Percentiles rank a stretch among this genome's conserved stretches.
phyloP scores from a whole-genome alignment of 2,888 invertebrate species.

The Neria commutata region DNA sequence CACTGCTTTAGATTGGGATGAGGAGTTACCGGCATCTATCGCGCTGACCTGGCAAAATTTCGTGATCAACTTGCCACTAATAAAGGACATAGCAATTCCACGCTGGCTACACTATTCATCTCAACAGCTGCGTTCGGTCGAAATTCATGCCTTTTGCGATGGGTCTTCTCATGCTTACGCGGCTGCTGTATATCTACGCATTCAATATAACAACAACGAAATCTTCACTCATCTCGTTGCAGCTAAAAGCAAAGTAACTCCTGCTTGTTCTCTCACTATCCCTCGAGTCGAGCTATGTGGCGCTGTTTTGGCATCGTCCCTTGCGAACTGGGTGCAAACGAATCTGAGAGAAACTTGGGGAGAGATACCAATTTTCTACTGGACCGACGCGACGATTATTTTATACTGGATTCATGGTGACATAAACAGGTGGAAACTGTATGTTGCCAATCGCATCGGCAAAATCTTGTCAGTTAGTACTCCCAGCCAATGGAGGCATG shows the following conservation, averaged over 20 bases:
- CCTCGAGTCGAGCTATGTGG: constrained; percentile 6
- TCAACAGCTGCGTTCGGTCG: background rate
- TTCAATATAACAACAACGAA: too few species aligned
- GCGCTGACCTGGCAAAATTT: background rate
- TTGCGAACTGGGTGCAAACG: background rate
- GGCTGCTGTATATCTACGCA: background rate
- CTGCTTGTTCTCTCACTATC: constrained; percentile 2
- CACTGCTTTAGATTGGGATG: background rate
- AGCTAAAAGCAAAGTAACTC: background rate
- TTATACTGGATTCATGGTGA: constrained; percentile 13
- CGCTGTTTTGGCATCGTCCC: background rate
- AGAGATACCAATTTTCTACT: constrained; percentile 1
- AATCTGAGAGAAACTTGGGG: background rate
- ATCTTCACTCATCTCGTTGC: too few species aligned
- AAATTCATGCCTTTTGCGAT: background rate
- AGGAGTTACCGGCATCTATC: background rate
- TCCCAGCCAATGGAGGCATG: constrained; percentile 11
- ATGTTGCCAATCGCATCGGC: constrained; percentile 8
- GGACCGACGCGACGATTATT: constrained; percentile 9
- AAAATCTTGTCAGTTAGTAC: background rate
- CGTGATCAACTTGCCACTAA: background rate
- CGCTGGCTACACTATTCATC: too few species aligned
- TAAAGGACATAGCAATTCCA: background rate
- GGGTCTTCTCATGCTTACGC: background rate
- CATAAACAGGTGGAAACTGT: constrained; percentile 7